phyloP scores from a whole-genome alignment of 35 echinoderm and acorn worm genomes.

The Heliocidaris tuberculata region DNA sequence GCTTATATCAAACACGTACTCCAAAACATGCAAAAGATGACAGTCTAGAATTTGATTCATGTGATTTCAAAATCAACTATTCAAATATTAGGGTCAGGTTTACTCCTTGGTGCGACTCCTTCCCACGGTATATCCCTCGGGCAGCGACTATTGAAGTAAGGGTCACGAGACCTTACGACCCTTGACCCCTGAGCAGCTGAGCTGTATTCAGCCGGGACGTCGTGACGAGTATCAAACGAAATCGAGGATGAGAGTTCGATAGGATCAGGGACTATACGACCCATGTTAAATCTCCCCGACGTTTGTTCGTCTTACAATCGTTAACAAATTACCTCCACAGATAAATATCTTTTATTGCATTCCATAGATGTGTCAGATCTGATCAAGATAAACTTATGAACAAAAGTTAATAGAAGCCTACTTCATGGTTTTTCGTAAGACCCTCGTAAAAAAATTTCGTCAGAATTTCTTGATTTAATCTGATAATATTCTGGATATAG shows the following conservation, averaged over 20 bases:
- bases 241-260: background rate
- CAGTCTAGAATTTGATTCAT: too few relatives aligned
- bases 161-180: background rate
- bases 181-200: background rate
- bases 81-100: background rate
- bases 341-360: background rate
- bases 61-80: background rate
- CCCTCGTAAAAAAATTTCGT: too few relatives aligned
- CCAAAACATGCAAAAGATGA: too few relatives aligned
- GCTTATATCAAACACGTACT: too few relatives aligned
- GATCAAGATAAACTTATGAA: background rate
- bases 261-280: background rate
- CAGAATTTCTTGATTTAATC: too few relatives aligned
- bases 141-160: background rate
- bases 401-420: too few relatives aligned
- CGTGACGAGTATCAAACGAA: background rate
- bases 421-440: too few relatives aligned
- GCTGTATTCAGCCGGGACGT: background rate
- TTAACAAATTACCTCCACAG: background rate
- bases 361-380: background rate
- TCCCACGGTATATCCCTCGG: slow-evolving; percentile 5
- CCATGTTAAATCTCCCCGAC: background rate
- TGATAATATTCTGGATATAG: too few relatives aligned
- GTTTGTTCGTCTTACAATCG: background rate
- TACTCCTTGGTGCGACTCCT: background rate